Base-by-base conservation (phyloP, 2,888 invertebrate species). In the Drosophila dives region DNA sequence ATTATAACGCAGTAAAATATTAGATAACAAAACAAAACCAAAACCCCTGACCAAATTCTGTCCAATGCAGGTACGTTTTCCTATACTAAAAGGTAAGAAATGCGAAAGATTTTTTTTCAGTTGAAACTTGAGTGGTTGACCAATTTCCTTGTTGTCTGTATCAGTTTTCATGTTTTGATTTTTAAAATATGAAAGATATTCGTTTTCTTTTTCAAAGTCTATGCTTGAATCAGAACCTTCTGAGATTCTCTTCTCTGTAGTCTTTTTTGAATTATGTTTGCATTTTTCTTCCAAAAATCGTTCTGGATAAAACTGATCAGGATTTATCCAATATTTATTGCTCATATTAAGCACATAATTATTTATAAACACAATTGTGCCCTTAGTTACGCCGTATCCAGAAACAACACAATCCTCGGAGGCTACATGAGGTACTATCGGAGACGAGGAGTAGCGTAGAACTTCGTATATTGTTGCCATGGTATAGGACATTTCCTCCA, bases 351-450 rank as follows among this genome's bases (percentile, higher is more conserved):
- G 91, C 74, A 96, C 95, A 91, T 96, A 97, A 90, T 97, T 98
- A 89, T 98, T 98, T 33, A 98, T 95, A 89, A 98, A 96, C 0
- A 98, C 95, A 59, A 97, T 94, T 0, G 97, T 97, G 0, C 96
- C 97, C 89, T 96, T 96, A 53, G 95, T 94, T 0, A 98, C 95
- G 0, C 94, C 94, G 86, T 94, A 96, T 0, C 96, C 97, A 38
- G 95, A 94, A 8, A 98, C 95, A 1, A 94, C 94, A 0, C 96
- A 95, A 86, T 96, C 95, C 82, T 95, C 95, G 0, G 96, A 96
- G 0, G 98, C 97, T 0, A 97, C 97, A 89, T 98, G 98, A 0
- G 98, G 98, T 0, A 98, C 98, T 65, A 98, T 98, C 0, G 98
- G 98, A 0, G 98, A 98, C 0, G 97, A 97, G 0, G 96, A 95